phyloP scores from a whole-genome alignment of 2,113 vertebrate species.

The Puffinus mauretanicus region DNA sequence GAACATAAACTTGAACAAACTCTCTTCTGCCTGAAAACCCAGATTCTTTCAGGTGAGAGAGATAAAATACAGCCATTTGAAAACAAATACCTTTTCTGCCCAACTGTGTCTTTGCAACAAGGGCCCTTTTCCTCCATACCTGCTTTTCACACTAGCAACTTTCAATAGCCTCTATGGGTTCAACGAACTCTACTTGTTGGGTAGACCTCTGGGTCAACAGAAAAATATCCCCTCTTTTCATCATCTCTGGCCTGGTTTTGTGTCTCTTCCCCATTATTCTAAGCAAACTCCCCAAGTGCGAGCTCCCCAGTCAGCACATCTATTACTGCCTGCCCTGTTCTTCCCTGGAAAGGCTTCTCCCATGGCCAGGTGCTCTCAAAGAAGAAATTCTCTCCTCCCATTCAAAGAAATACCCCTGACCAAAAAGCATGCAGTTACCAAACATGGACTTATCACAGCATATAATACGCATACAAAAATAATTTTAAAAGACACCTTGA shows the following conservation, averaged over 20 bases:
- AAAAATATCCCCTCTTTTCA: neutral
- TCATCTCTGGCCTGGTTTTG: neutral
- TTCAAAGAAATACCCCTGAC: neutral
- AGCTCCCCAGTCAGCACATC: neutral
- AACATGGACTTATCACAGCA: neutral
- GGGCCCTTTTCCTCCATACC: neutral
- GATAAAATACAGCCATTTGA: neutral
- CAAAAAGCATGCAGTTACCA: neutral
- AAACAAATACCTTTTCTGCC: neutral
- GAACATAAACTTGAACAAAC: constrained; percentile 1
- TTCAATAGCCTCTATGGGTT: neutral
- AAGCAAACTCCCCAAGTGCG: neutral
- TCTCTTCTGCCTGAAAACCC: neutral
- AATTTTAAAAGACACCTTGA: neutral
- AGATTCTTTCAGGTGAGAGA: neutral
- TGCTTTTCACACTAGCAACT: neutral
- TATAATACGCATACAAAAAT: neutral
- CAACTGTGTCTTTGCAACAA: neutral
- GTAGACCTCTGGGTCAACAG: neutral
- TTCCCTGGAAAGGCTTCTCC: neutral
- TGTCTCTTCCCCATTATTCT: neutral
- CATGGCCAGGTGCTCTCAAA: neutral
- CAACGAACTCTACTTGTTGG: neutral
- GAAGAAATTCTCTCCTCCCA: neutral
- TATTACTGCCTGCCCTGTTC: neutral